Percentiles rank a stretch among this genome's conserved stretches.
phyloP scores from a whole-genome alignment of 2,888 invertebrate species.

The Yponomeuta cagnagella region DNA sequence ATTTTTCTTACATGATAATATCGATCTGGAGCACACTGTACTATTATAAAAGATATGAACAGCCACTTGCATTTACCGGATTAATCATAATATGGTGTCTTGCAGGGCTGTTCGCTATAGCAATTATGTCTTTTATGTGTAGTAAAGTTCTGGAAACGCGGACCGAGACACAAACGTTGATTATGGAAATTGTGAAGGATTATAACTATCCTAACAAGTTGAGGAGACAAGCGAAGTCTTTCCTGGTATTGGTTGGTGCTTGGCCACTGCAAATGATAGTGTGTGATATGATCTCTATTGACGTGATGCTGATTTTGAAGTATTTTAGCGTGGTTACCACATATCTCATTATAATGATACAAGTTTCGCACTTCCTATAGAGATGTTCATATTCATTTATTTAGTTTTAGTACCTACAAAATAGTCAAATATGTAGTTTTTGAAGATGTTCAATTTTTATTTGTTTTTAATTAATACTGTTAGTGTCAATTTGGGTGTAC shows the following conservation, averaged over 20 bases:
- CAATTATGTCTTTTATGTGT: constrained; percentile 40
- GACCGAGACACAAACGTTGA: constrained; percentile 38
- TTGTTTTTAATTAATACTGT: too few relatives aligned
- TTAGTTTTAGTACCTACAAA: too few relatives aligned
- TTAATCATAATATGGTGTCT: constrained; percentile 35
- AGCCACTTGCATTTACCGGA: constrained; percentile 31
- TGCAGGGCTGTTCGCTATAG: constrained; percentile 35
- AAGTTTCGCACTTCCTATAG: constrained; percentile 20
- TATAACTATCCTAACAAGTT: constrained; percentile 44
- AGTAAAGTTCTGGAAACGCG: constrained; percentile 39
- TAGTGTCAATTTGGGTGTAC: too few relatives aligned
- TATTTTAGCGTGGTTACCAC: constrained; percentile 20
- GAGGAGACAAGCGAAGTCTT: constrained; percentile 50
- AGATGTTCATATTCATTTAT: too few relatives aligned
- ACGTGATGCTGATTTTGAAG: constrained; percentile 19
- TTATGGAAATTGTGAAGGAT: constrained; percentile 52
- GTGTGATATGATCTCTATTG: constrained; percentile 20
- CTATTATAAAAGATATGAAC: constrained; percentile 31
- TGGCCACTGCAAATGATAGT: constrained; percentile 36
- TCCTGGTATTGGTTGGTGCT: constrained; percentile 49
- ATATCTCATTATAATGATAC: constrained; percentile 20
- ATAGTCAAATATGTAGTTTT: too few relatives aligned
- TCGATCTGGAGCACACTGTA: constrained; percentile 45
- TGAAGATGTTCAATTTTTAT: too few relatives aligned
- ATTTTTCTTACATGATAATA: constrained; percentile 44